Percentiles rank a stretch among this genome's conserved stretches.
Evolutionary conservation across 1,140 invertebrate species (phyloP).

Genomic region (Orchestia grillus): DNA sequence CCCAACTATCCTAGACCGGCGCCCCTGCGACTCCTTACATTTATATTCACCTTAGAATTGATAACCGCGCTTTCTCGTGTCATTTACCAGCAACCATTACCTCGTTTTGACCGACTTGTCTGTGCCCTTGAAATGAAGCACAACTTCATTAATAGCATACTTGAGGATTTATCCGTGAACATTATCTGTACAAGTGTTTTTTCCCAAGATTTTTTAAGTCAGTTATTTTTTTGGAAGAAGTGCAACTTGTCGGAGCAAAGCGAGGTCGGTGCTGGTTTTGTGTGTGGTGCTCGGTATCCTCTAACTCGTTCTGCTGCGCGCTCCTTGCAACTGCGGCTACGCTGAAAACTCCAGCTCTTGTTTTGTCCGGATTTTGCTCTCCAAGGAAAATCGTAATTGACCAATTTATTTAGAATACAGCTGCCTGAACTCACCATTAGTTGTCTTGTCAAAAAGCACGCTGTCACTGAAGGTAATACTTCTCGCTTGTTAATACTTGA

Average conservation of each 20-base stretch:
- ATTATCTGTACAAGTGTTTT: neutral
- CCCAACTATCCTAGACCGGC: neutral
- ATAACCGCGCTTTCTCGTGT: neutral
- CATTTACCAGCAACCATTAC: neutral
- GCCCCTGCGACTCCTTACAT: neutral
- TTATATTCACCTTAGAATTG: neutral
- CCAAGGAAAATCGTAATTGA: neutral
- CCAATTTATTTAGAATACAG: neutral
- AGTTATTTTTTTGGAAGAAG: neutral
- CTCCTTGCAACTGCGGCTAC: constrained; percentile 4
- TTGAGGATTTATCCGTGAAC: neutral
- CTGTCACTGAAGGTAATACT: neutral
- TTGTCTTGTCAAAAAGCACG: neutral
- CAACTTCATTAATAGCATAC: neutral
- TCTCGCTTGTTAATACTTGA: neutral
- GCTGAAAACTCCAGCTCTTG: neutral
- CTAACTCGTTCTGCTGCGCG: constrained; percentile 33
- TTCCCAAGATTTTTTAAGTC: neutral
- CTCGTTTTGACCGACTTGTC: neutral
- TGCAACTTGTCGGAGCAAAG: neutral
- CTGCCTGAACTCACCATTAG: neutral
- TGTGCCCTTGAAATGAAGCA: neutral
- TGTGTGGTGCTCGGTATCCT: constrained; percentile 44
- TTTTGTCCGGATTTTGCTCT: neutral
- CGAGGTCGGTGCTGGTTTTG: neutral